Percentiles rank a stretch among this genome's conserved stretches.
phyloP scores from a whole-genome alignment of 2,888 invertebrate species.

The Clitarchus hookeri region DNA sequence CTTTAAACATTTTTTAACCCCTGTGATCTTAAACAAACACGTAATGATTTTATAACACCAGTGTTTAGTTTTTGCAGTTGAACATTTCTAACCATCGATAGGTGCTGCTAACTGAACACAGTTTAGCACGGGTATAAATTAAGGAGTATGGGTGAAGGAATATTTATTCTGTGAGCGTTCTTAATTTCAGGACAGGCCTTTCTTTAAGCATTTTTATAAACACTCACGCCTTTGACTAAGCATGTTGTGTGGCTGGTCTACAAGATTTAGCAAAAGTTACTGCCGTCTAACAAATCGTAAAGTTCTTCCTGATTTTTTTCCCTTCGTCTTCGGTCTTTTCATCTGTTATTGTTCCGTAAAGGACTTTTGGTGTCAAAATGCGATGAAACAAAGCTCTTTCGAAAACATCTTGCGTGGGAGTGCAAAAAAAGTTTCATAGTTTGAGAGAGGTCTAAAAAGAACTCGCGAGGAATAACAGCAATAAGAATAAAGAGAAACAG shows the following conservation, averaged over 20 bases:
- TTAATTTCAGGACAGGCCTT: too few relatives aligned
- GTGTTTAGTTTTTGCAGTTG: too few relatives aligned
- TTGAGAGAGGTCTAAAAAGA: background rate
- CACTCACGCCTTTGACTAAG: too few relatives aligned
- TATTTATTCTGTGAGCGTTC: too few relatives aligned
- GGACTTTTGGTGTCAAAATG: background rate
- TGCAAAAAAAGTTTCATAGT: background rate
- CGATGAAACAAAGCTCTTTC: slow-evolving; percentile 14
- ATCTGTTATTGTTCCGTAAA: background rate
- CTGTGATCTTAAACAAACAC: too few relatives aligned
- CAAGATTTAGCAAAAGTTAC: background rate
- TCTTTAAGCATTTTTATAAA: too few relatives aligned
- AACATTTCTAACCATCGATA: too few relatives aligned
- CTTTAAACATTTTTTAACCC: too few relatives aligned
- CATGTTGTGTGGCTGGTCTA: background rate
- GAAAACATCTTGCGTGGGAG: slow-evolving; percentile 9
- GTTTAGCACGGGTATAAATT: too few relatives aligned
- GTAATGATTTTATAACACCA: too few relatives aligned
- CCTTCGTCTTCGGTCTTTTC: background rate
- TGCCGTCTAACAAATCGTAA: background rate
- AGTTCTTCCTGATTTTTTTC: background rate
- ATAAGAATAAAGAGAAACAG: background rate
- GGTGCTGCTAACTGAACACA: too few relatives aligned
- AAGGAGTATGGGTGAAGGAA: too few relatives aligned
- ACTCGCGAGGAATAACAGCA: background rate